Conservation (phyloP, 2,797 vertebrate species). For the Leontocebus nigricollis region DNA sequence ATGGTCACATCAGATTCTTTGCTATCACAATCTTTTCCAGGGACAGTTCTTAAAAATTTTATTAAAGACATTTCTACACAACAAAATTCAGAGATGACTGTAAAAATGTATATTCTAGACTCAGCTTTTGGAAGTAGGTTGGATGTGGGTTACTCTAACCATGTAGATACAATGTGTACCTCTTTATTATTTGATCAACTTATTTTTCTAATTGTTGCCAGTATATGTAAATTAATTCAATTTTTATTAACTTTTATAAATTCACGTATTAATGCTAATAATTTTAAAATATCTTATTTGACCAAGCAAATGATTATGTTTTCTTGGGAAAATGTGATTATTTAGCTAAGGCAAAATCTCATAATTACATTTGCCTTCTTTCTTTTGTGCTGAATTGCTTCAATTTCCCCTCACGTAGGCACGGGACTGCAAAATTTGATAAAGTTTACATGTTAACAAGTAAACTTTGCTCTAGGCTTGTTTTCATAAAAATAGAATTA, state of each 20-base stretch:
- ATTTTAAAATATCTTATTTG: not conserved
- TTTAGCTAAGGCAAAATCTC: not conserved
- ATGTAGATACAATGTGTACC: not conserved
- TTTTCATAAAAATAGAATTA: not conserved
- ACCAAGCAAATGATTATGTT: not conserved
- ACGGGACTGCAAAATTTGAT: not conserved
- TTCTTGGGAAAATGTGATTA: not conserved
- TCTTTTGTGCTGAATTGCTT: not conserved
- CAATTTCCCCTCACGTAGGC: not conserved
- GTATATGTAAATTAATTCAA: not conserved
- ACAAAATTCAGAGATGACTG: not conserved
- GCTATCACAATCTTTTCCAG: not conserved
- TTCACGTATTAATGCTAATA: not conserved
- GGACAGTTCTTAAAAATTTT: not conserved
- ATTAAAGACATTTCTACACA: not conserved
- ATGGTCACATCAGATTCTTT: not conserved
- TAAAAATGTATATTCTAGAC: not conserved
- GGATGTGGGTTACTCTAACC: not conserved
- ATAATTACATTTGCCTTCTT: not conserved
- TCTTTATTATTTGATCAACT: not conserved
- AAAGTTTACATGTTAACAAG: not conserved
- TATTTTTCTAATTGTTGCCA: not conserved
- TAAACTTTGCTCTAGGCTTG: not conserved
- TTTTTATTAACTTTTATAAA: not conserved
- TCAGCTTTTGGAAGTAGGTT: not conserved